These are phyloP conservation scores for Apeltes quadracus DNA, from an alignment of 2,113 vertebrate species.

Conservation along the genomic window DNA sequence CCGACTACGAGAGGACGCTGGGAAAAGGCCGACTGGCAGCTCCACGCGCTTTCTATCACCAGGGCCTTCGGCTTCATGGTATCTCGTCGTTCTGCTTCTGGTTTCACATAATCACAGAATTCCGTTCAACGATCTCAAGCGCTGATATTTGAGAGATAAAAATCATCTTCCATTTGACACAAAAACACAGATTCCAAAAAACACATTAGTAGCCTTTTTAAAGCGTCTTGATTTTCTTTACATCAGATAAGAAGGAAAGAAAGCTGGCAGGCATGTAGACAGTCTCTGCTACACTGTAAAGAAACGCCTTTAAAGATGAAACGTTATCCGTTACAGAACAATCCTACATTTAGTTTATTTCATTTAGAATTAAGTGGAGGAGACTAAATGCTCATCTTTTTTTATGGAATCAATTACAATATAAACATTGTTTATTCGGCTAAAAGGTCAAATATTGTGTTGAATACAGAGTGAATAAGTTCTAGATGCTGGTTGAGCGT, in stretches of 20 bases:
- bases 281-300: conserved; percentile 14
- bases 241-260: conserved; percentile 46
- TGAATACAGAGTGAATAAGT: background rate
- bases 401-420: background rate
- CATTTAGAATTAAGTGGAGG: too few relatives aligned
- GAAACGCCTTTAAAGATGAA: conserved; percentile 25
- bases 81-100: conserved; percentile 34
- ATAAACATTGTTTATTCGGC: background rate
- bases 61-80: conserved; percentile 2
- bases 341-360: background rate
- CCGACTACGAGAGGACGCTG: conserved; percentile 25
- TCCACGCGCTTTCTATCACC: conserved; percentile 10
- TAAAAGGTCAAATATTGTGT: background rate
- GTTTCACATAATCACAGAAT: conserved; percentile 30
- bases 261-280: conserved; percentile 20
- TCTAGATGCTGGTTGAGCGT: too few relatives aligned
- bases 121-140: conserved; percentile 20
- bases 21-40: conserved; percentile 5
- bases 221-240: conserved; percentile 34
- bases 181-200: conserved; percentile 43
- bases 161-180: conserved; percentile 32
- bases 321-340: background rate
- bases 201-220: conserved; percentile 13
- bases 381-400: background rate
- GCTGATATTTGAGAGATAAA: conserved; percentile 40